phyloP scores from a whole-genome alignment of 2,113 vertebrate species.

The Sylvilagus bachmani region DNA sequence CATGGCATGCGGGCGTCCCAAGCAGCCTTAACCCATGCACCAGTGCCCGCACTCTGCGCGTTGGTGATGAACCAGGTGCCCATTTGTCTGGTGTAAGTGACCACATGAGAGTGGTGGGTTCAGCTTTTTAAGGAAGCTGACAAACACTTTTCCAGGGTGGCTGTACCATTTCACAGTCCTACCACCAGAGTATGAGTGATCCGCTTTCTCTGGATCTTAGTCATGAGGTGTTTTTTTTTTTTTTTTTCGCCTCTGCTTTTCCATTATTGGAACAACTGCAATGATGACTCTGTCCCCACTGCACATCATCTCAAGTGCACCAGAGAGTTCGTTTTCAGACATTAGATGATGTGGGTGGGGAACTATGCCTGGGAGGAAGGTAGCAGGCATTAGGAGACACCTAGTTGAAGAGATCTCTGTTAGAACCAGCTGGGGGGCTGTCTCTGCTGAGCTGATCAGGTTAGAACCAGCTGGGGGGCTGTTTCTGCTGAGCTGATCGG shows the following conservation, averaged over 20 bases:
- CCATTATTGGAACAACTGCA: neutral
- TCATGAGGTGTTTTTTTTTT: neutral
- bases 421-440: neutral
- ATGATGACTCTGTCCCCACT: neutral
- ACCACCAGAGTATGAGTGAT: neutral
- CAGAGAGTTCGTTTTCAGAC: slow-evolving; percentile 44
- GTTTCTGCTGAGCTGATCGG: neutral
- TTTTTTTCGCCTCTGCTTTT: neutral
- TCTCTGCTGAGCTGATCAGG: neutral
- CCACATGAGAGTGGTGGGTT: neutral
- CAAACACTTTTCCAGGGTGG: neutral
- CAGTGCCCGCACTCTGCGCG: no score
- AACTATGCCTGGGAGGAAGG: neutral
- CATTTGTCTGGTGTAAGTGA: neutral
- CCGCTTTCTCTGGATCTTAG: neutral
- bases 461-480: neutral
- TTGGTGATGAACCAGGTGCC: neutral
- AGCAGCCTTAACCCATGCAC: no score
- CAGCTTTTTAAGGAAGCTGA: neutral
- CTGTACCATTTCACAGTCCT: neutral
- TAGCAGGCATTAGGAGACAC: neutral
- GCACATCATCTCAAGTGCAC: neutral
- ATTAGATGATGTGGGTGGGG: neutral
- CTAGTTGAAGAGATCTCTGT: neutral
- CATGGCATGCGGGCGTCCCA: no score